A percentile compares a stretch with the other conserved stretches of the same genome.
phyloP scores from a whole-genome alignment of 2,797 vertebrate species.

The Falco cherrug region DNA sequence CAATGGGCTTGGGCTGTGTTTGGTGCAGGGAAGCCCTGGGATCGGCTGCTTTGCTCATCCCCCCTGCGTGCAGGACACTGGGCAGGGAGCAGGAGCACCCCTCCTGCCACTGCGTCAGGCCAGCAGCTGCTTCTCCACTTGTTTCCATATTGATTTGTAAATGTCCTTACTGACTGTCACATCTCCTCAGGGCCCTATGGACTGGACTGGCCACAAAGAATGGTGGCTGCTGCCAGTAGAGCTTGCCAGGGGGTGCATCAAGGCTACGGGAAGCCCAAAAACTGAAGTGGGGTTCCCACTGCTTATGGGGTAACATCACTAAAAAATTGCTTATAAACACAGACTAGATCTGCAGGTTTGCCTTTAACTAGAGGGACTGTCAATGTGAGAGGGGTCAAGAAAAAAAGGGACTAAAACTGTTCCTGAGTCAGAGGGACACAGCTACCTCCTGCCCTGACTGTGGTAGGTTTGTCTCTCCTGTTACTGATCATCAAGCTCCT shows the following conservation, averaged over 20 bases:
- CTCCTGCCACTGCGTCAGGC: not conserved
- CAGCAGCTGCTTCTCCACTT: not conserved
- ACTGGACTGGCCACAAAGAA: not conserved
- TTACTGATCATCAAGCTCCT: not conserved
- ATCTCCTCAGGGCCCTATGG: rapidly evolving
- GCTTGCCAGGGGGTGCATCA: not conserved
- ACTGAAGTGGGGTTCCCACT: not conserved
- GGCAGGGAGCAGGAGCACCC: rapidly evolving
- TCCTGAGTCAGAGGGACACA: not conserved
- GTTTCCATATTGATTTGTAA: not conserved
- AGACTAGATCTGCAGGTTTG: not conserved
- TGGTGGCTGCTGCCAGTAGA: not conserved
- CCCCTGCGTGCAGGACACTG: rapidly evolving
- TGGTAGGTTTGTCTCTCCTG: not conserved
- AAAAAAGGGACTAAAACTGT: not conserved
- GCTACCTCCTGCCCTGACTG: not conserved
- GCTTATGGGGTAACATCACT: not conserved
- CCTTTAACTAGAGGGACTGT: not conserved
- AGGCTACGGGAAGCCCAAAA: not conserved
- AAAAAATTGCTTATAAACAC: not conserved
- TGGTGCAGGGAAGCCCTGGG: not conserved
- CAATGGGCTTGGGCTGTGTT: not conserved
- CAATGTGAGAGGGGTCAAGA: not conserved
- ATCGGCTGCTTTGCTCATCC: not conserved
- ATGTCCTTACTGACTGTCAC: not conserved